Conservation (phyloP, 2,888 invertebrate genomes). For the Monopis laevigella region DNA sequence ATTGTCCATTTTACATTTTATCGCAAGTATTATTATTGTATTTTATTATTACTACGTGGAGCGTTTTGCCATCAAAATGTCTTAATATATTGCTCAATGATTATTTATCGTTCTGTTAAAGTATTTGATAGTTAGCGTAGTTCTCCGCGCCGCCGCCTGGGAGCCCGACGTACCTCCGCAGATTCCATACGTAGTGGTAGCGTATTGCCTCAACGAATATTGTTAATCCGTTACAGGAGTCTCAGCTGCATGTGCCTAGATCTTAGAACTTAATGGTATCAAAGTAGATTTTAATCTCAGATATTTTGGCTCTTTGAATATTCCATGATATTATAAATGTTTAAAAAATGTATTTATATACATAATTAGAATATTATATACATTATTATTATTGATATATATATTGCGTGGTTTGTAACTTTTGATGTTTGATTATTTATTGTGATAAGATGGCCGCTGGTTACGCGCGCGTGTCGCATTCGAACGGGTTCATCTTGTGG, state of each 20-base stretch:
- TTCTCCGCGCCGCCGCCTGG: background rate
- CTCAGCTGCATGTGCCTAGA: conserved; percentile 70
- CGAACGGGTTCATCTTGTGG: conserved; percentile 34
- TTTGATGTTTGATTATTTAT: conserved; percentile 57
- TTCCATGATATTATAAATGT: conserved; percentile 66
- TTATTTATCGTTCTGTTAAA: conserved; percentile 51
- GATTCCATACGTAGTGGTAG: conserved; percentile 37
- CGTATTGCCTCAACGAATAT: no score
- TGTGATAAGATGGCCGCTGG: conserved; percentile 60
- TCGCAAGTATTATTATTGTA: no score
- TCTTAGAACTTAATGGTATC: conserved; percentile 67
- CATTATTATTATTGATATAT: conserved; percentile 40
- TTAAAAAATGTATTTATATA: conserved; percentile 66
- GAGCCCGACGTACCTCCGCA: conserved; percentile 3
- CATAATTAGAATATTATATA: conserved; percentile 61
- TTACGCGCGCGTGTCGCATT: conserved; percentile 19
- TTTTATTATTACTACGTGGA: no score
- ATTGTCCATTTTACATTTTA: conserved; percentile 4
- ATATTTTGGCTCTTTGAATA: conserved; percentile 68
- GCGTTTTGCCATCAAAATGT: no score
- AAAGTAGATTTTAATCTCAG: conserved; percentile 63
- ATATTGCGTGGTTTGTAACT: conserved; percentile 67
- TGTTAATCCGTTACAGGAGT: conserved; percentile 65
- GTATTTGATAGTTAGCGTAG: conserved; percentile 5
- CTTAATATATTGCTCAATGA: conserved; percentile 66